Base-by-base conservation (phyloP, 2,113 vertebrate genomes). In the Centropristis striata region DNA sequence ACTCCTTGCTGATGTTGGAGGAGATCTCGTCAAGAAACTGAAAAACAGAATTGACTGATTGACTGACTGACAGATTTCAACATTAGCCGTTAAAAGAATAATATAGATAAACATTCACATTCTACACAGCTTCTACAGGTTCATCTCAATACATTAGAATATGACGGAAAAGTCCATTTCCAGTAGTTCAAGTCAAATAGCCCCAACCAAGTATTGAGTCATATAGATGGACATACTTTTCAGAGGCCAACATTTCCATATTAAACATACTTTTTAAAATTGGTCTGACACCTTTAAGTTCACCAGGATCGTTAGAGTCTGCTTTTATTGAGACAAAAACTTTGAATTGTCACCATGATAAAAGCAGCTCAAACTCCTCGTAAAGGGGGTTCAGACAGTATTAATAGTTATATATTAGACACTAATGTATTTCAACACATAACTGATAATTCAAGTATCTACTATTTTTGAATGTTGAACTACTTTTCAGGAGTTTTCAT, bases 21-120 rank as follows among this genome's bases (percentile, higher is more conserved):
- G 98, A 99, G 91, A 99, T 98, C 92, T 99, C 97, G 92, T 99
- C 98, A 64, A 99, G 94, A 92, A 99, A 99, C 98, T 99, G 64
- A 84, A 78, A 87, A 23, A 72, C 83, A 91, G 84, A 80, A 42
- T 32, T 1, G 23, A 86, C 2, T 32, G 32, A 32, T 32, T n/a
- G n/a, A n/a, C n/a, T n/a, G n/a, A n/a, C n/a, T n/a, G n/a, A n/a
- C n/a, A 20, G 9, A 67, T 16, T 36, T 46, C 28, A 75, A 15
- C 9, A 0, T 23, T 21, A n/a, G 18, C 8, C 8, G 21, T n/a
- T n/a, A 66, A 50, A 70, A 10, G 28, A 53, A n/a, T 49, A 32
- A 55, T 14, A 20, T n/a, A 64, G 8, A 49, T 8, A 41, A 15
- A 42, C 4, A 47, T 0, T 16, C 0, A 68, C 16, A 58, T 27